These are phyloP conservation scores for Heterodera schachtii DNA, from an alignment of 1,140 invertebrate genomes.

Conservation along the genomic window DNA sequence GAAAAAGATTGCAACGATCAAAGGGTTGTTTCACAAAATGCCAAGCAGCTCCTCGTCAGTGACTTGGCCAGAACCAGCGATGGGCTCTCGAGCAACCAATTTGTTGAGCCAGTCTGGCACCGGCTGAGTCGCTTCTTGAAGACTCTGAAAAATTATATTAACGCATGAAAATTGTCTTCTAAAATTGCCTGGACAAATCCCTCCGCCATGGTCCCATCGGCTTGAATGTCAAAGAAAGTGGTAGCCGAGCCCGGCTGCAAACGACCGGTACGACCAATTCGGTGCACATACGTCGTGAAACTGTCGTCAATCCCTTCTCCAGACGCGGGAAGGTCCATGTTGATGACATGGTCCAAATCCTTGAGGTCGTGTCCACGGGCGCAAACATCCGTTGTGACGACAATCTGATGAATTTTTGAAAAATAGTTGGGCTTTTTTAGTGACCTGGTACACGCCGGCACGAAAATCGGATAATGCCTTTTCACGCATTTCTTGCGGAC, in stretches of 20 bases:
- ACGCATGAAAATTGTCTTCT: neutral
- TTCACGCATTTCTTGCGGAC: constrained; percentile 86
- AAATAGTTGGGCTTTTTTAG: neutral
- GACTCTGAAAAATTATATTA: neutral
- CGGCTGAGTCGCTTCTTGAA: neutral
- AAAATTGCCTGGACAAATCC: neutral
- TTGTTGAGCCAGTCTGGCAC: neutral
- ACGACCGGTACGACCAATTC: neutral
- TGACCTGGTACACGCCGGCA: constrained; percentile 69
- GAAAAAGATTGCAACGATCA: no score
- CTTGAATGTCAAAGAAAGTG: neutral
- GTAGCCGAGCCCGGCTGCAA: constrained; percentile 1
- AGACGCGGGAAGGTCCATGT: constrained; percentile 19
- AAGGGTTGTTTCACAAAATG: no score
- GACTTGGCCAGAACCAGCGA: neutral
- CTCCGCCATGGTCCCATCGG: neutral
- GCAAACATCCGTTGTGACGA: constrained; percentile 91
- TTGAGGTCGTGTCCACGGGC: constrained; percentile 87
- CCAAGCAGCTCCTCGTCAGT: neutral
- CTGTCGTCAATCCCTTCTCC: neutral
- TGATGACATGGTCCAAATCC: constrained; percentile 75
- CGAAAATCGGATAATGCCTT: constrained; percentile 80
- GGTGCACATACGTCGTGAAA: neutral
- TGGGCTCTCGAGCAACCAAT: neutral
- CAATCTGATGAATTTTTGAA: constrained; percentile 67